phyloP scores from a whole-genome alignment of 2,888 invertebrate genomes.

The Cecidostiba fungosa region DNA sequence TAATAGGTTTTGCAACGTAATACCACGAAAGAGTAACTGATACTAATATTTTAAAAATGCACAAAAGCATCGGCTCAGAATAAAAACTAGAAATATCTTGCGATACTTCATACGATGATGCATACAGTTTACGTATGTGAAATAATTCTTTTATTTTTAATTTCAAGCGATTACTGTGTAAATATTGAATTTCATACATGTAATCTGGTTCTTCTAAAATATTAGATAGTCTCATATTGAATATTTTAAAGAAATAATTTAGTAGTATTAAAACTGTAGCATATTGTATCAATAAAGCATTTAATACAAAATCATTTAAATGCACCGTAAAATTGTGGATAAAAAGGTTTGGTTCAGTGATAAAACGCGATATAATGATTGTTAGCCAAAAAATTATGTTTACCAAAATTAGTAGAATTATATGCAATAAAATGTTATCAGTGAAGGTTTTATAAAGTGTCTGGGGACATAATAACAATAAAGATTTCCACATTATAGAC shows the following conservation, averaged over 20 bases:
- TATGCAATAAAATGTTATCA: background rate
- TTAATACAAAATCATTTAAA: background rate
- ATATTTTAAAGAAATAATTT: background rate
- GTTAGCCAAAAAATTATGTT: background rate
- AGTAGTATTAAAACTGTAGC: background rate
- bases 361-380: background rate
- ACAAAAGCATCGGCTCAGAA: background rate
- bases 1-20: background rate
- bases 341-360: background rate
- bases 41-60: background rate
- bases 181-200: background rate
- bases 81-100: background rate
- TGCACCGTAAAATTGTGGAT: background rate
- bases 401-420: background rate
- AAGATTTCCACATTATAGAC: background rate
- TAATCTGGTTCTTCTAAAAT: background rate
- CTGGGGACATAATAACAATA: background rate
- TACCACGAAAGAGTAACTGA: background rate
- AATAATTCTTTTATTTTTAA: background rate
- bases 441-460: background rate
- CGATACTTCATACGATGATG: background rate
- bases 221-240: background rate
- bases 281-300: background rate
- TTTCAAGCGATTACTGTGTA: background rate
- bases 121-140: background rate